Evolutionary conservation across 2,888 invertebrate genomes (phyloP), one percentile per base, ranked within the genome.

Genomic region (Atethmia centrago): DNA sequence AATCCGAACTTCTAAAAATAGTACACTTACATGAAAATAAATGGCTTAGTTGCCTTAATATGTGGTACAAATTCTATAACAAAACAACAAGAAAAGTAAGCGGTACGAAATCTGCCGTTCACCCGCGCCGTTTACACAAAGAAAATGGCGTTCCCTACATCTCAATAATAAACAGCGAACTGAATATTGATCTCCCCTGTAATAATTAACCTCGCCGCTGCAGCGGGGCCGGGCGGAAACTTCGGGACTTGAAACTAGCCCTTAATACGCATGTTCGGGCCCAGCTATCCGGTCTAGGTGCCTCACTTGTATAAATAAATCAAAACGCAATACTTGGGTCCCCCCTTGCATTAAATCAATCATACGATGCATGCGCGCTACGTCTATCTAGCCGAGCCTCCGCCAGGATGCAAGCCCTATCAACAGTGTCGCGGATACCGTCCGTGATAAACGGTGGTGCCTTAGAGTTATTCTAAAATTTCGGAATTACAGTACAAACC

Each of bases 341-440:
- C 49, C 71, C 74, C 65, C 70, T 55, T 82, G 80, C 86, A 90
- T 83, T 83, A 77, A 87, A 89, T 89, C 90, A 88, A 89, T 89
- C 84, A 81, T 82, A 78, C 69, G 83, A 86, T 89, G 89, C 89
- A 88, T 89, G 89, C 89, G 89, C 89, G 80, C 28, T 86, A 67
- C 73, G 83, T 77, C 80, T 67, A 71, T 68, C 47, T n/a, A 61
- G 64, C 59, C 53, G 28, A 62, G 56, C 59, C 79, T 70, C 42
- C 45, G 51, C 28, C 59, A 42, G 74, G 59, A 53, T 65, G 68
- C 65, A 76, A n/a, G 61, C 71, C 21, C 45, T 21, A 55, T 49
- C 70, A 71, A 53, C 55, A 82, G 82, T 76, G 70, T 67, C 71
- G 19, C 70, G 62, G 58, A 36, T 59, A 58, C 47, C 42, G 67